phyloP scores from a whole-genome alignment of 2,797 vertebrate genomes.

The Poecilia gillii region DNA sequence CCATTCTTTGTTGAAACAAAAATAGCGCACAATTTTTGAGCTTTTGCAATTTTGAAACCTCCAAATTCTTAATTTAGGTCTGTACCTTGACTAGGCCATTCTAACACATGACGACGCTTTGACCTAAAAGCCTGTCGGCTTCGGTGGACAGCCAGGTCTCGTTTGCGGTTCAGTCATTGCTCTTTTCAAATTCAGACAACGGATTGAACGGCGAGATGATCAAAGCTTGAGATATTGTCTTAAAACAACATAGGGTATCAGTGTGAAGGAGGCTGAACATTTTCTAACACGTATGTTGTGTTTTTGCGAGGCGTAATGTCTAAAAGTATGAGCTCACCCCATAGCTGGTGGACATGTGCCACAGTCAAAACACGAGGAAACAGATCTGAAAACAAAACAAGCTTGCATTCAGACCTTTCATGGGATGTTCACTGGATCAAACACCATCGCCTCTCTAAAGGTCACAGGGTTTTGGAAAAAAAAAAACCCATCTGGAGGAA shows the following conservation, averaged over 20 bases:
- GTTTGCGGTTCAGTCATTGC: background rate
- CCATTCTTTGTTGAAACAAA: background rate
- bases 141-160: background rate
- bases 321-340: conserved; percentile 60
- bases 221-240: background rate
- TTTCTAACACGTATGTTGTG: background rate
- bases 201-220: background rate
- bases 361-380: conserved; percentile 76
- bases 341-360: conserved; percentile 39
- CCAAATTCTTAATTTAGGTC: background rate
- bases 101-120: background rate
- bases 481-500: conserved; percentile 67
- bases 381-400: conserved; percentile 68
- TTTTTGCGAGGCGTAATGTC: conserved; percentile 13
- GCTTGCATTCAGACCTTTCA: conserved; percentile 47
- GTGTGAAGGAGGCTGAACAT: background rate
- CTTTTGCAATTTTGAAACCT: background rate
- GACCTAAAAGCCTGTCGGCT: background rate
- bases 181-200: background rate
- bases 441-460: conserved; percentile 49
- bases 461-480: conserved; percentile 63
- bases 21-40: background rate
- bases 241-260: background rate
- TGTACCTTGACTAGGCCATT: background rate
- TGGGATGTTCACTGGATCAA: conserved; percentile 62